Evolutionary conservation across 1,140 invertebrate genomes (phyloP), one percentile per base, ranked within the genome.

Genomic region (Neelides sp.): DNA sequence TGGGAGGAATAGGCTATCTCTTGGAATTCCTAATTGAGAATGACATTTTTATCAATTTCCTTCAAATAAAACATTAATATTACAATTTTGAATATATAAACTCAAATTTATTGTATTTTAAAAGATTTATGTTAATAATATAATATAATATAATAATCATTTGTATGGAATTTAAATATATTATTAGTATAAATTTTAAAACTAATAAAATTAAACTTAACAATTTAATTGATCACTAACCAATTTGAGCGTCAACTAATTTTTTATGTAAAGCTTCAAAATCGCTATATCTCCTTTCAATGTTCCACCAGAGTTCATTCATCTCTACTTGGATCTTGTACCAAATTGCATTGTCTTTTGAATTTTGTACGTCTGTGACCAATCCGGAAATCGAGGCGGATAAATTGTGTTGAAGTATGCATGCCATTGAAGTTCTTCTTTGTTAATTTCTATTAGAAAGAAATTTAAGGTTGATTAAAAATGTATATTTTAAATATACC

Each of bases 231-330:
- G 23, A 4, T 36, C 27, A 17, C 4, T 3, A 34, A 26, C 42
- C 49, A 57, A 51, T 78, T 64, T 85, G 78, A 57, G 86, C 82
- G 19, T 68, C 59, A 0, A 86, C 77, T 5, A 94, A 73, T 63
- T 79, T 80, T 13, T 88, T 82, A 64, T 95, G 84, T 4, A 95
- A 72, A 35, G 86, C 82, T 45, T 78, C 77, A 68, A 95, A 95
- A 59, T 92, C 86, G 63, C 77, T 88, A 67, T 92, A 95, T 42
- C 89, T 75, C 63, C 87, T 82, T 58, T 76, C 78, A 1, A 93
- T 78, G 35, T 70, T 76, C 90, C 90, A 95, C 39, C 77, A 74
- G 54, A 84, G 74, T 36, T 75, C 66, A 1, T 77, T 79, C 15
- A 91, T 69, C 40, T 66, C 72, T 24, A 86, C 71, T 58, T 74